These are phyloP conservation scores for Alosa alosa DNA, from an alignment of 2,113 vertebrate genomes.

Conservation along the genomic window DNA sequence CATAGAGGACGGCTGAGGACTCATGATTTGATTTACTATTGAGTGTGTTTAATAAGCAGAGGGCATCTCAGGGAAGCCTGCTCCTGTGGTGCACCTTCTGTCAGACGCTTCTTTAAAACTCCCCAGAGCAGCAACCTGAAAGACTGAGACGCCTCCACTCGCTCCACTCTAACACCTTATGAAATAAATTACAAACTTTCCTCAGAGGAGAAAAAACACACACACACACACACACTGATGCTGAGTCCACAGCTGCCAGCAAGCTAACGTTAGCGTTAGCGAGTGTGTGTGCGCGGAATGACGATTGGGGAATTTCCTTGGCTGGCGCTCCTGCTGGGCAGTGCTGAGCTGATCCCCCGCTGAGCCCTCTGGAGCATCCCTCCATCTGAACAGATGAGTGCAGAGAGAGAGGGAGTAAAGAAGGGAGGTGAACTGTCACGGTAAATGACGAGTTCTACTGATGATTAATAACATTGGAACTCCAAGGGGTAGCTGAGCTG, in stretches of 20 bases:
- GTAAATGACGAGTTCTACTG: not conserved
- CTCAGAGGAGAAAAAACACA: not conserved
- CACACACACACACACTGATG: not conserved
- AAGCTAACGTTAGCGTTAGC: not conserved
- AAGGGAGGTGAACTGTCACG: not conserved
- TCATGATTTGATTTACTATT: not conserved
- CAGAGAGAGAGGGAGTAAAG: not conserved
- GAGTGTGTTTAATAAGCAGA: not conserved
- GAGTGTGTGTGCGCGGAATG: not conserved
- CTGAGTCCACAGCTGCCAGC: not conserved
- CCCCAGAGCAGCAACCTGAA: not conserved
- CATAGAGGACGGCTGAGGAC: not conserved
- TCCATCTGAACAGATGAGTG: conserved; percentile 4
- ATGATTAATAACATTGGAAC: not conserved
- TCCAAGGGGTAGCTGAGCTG: not conserved
- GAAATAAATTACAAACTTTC: not conserved
- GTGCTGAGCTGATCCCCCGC: not conserved
- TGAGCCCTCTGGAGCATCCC: not conserved
- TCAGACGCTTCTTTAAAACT: not conserved
- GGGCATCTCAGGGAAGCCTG: not conserved
- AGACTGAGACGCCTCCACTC: not conserved
- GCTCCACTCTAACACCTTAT: not conserved
- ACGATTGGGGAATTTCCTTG: conserved; percentile 5
- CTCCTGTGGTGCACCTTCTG: not conserved
- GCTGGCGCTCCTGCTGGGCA: not conserved